Evolutionary conservation across 2,113 vertebrate genomes (phyloP), one percentile per base, ranked within the genome.

Genomic region (Coptodon rendalli): DNA sequence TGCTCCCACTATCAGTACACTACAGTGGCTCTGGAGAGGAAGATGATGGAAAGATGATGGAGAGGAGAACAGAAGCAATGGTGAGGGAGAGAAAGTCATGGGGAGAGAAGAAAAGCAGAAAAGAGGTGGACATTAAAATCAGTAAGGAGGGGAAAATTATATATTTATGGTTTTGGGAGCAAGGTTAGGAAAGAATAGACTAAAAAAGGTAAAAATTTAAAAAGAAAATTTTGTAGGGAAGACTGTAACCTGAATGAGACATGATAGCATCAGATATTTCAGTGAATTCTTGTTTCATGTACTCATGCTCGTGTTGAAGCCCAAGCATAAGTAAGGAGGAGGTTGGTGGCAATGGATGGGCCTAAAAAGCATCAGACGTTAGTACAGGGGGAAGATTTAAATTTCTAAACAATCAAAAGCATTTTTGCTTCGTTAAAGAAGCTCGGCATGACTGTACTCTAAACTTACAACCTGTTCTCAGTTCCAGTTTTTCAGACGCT

Each of bases 41-140:
- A 34, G 91, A 87, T 90, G 91, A 91, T 87, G 91, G 89, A 89
- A 83, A 85, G 86, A 86, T 83, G 93, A 86, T 80, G 86, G 85
- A 89, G 86, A 80, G 83, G 81, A 66, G 53, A 81, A 73, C 19
- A 11, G 82, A 16, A 80, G 84, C 34, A 38, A n/a, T 1, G 6
- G 34, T 2, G 17, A 43, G 50, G 95, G 94, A 38, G 79, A 38
- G 57, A 16, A 54, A 53, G 48, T 78, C 45, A 78, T 13, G 27
- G 73, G 7, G 27, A 78, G 16, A n/a, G 73, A 78, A 52, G 45
- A 78, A 31, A 17, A 36, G 40, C 8, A 34, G 29, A 82, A 16
- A 24, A 50, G 38, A 50, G 29, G 12, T 53, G 53, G 50, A 87
- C 38, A 40, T 36, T 43, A 19, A 53, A 53, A 66, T 38, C 17